Evolutionary conservation across 37 sponge, comb jelly and placozoan species (phyloP), one percentile per base, ranked within the genome.

Genomic region (Agelas oroides): DNA sequence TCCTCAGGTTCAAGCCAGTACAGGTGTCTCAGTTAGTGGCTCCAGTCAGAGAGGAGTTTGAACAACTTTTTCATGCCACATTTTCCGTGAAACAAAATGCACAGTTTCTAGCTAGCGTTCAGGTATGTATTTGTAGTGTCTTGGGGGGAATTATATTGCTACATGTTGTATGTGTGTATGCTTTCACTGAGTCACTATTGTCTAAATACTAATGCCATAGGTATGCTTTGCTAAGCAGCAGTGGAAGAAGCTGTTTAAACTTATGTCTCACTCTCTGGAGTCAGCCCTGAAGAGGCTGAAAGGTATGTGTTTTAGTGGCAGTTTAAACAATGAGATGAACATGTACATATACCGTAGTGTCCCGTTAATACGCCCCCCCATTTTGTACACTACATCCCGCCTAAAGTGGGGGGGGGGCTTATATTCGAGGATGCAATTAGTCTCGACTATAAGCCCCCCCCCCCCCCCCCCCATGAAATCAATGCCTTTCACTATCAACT

Each of bases 1-100:
- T 38, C 20, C 67, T 34, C 70, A 97, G 97, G 19, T 97, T 94
- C 33, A 98, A 98, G 55, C 99, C 99, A 70, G 82, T 94, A 25
- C 90, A 85, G 62, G 53, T 94, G 53, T 72, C 78, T 14, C 80
- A 87, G 53, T 52, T 98, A 14, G 57, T 98, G 53, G 41, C 35
- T 65, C 96, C 94, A 28, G 25, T 92, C 19, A 92, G 80, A 53
- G 82, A 86, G 28, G 35, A 65, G 59, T 98, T 98, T 86, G 91
- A 93, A 59, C 1, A 38, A 28, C 86, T 94, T n/a, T 98, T 96
- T 52, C 80, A 75, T 56, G 65, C 80, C 21, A 89, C 94, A 0
- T 98, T 98, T 65, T 94, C 96, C 19, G 81, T 87, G 41, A 94
- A 91, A 31, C 77, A 95, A 46, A 97, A 97, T 73, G 78, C 65